A percentile compares a stretch with the other conserved stretches of the same genome.
Evolutionary conservation across 2,113 vertebrate genomes (phyloP).

Genomic region (Microtus montanus): DNA sequence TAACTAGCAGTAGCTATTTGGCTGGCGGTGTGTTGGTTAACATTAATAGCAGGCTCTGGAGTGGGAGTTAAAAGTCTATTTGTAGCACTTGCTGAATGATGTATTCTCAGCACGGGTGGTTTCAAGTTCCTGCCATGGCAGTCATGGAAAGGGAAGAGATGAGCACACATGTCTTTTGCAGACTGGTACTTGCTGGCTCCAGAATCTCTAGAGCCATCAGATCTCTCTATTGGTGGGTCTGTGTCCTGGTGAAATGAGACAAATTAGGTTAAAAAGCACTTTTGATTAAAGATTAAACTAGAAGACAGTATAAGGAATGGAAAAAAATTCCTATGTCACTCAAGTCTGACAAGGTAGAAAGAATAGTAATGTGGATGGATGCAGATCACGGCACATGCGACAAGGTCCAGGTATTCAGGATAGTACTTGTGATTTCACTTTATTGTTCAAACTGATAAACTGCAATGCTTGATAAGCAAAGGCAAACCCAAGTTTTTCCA

Average conservation of each 20-base stretch:
- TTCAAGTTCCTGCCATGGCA: not conserved
- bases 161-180: not conserved
- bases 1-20: slow-evolving; percentile 49
- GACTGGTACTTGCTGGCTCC: not conserved
- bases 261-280: not conserved
- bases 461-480: not conserved
- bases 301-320: not conserved
- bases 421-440: not conserved
- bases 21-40: not conserved
- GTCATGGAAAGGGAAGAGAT: not conserved
- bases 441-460: not conserved
- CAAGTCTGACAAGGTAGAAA: not conserved
- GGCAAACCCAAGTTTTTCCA: not conserved
- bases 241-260: not conserved
- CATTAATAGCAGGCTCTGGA: not conserved
- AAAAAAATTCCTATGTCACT: not conserved
- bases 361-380: not conserved
- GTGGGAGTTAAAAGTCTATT: not conserved
- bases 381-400: not conserved
- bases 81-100: not conserved
- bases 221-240: not conserved
- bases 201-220: not conserved
- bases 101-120: not conserved
- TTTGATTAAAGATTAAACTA: not conserved
- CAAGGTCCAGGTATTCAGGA: not conserved